Evolutionary conservation across 2,888 invertebrate species (phyloP).

Genomic region (Megalurothrips usitatus): DNA sequence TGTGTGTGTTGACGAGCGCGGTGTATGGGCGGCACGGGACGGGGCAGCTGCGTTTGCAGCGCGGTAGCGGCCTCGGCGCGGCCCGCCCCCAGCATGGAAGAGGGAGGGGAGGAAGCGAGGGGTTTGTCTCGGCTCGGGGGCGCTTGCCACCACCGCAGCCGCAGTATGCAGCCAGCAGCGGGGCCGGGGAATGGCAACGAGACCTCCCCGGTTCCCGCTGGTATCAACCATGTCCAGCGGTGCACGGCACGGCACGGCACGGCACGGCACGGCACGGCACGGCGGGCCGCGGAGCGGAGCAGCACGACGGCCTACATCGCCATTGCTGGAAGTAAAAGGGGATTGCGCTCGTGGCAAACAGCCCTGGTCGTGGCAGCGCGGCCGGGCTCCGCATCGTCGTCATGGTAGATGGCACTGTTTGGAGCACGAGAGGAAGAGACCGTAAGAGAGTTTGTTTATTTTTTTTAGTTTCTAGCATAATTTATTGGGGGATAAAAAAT

Average conservation of each 20-base stretch:
- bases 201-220: no score
- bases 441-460: no score
- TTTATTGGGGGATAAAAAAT: no score
- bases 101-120: neutral
- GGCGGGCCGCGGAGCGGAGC: neutral
- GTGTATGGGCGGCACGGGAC: neutral
- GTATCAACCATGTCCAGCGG: neutral
- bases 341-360: neutral
- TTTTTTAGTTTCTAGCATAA: no score
- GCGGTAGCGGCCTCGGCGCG: neutral
- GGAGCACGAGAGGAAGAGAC: no score
- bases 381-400: no score
- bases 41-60: neutral
- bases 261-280: neutral
- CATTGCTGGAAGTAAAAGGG: neutral
- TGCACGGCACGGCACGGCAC: neutral
- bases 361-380: neutral
- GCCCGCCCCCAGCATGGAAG: neutral
- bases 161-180: no score
- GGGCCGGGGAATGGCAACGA: no score
- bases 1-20: neutral
- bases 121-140: no score
- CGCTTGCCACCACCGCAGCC: no score
- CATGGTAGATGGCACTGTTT: no score
- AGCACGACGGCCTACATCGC: neutral